Conservation (phyloP, 2,888 invertebrate species). For the Mesochorus sp. region DNA sequence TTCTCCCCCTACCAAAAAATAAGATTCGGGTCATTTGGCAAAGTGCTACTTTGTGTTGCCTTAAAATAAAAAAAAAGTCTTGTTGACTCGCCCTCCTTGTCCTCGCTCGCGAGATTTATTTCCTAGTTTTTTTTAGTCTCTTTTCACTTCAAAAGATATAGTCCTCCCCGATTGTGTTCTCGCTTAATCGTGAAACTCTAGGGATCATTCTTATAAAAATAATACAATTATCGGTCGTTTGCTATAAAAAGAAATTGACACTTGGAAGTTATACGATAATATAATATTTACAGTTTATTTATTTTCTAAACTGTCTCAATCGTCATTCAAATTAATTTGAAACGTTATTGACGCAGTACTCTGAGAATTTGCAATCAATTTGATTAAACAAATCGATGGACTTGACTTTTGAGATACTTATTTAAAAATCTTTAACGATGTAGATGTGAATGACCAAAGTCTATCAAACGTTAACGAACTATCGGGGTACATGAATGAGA, state of each 20-base stretch:
- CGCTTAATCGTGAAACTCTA: neutral
- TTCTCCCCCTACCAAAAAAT: constrained; percentile 66
- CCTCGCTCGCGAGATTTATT: constrained; percentile 69
- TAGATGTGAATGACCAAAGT: neutral
- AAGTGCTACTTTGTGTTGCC: constrained; percentile 81
- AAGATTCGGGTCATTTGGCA: constrained; percentile 81
- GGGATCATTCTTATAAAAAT: neutral
- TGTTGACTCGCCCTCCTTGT: constrained; percentile 69
- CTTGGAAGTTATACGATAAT: neutral
- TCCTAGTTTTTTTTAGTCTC: constrained; percentile 71
- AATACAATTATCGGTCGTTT: constrained; percentile 11
- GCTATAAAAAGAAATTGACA: neutral
- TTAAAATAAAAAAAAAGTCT: constrained; percentile 76
- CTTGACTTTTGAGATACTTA: constrained; percentile 6
- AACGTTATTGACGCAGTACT: no score
- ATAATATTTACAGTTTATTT: neutral
- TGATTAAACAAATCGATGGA: constrained; percentile 72
- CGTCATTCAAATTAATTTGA: neutral
- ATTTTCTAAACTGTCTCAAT: neutral
- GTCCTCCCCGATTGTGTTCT: constrained; percentile 33
- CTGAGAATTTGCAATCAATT: constrained; percentile 63
- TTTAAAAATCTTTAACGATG: neutral
- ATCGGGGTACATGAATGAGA: no score
- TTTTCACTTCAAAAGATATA: constrained; percentile 22
- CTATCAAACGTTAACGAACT: no score